Conservation (phyloP, 2,113 vertebrate species). For the Corythornis cristatus region DNA sequence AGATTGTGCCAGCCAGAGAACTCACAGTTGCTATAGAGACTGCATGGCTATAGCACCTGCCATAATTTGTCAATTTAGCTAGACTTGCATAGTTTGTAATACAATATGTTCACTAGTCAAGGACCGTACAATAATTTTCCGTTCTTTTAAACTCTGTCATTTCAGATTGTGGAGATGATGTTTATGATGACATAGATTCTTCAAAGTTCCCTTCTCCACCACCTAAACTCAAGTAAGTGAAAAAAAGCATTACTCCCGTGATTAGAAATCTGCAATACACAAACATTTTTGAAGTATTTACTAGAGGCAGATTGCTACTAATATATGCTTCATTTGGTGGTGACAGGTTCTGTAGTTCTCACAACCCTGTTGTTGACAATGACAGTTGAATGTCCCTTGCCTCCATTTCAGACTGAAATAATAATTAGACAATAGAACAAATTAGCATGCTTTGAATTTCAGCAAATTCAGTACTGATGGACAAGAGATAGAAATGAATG, state of each 20-base stretch:
- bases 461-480: background rate
- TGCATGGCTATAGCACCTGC: background rate
- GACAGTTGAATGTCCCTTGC: background rate
- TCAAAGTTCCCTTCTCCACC: conserved; percentile 73
- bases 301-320: background rate
- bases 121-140: background rate
- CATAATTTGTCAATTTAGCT: background rate
- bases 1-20: background rate
- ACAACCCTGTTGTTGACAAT: background rate
- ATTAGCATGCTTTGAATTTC: background rate
- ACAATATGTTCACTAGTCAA: background rate
- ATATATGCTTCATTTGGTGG: background rate
- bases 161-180: conserved; percentile 75
- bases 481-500: background rate
- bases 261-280: background rate
- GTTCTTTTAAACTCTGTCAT: background rate
- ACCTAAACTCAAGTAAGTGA: conserved; percentile 74
- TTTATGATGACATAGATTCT: conserved; percentile 90
- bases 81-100: background rate
- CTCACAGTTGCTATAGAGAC: background rate
- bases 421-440: background rate
- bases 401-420: background rate
- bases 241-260: background rate
- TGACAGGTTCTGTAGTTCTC: background rate
- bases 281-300: background rate